Conservation (phyloP, 2,888 invertebrate genomes). For the Acheta domesticus region DNA sequence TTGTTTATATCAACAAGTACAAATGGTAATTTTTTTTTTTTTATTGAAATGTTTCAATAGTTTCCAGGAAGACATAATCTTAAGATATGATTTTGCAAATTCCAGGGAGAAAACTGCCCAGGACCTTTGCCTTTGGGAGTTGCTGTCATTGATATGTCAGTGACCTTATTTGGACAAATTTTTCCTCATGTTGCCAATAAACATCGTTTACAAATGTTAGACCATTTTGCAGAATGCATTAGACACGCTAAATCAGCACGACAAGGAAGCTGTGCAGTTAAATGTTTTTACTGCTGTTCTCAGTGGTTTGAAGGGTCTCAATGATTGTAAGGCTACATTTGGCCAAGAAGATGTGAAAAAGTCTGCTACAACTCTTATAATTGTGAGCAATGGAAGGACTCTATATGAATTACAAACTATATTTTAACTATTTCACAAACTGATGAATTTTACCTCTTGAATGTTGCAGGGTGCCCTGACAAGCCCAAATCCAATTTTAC, state of each 20-base stretch:
- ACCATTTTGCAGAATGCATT: constrained; percentile 94
- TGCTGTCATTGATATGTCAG: constrained; percentile 93
- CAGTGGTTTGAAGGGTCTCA: constrained; percentile 81
- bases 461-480: constrained; percentile 64
- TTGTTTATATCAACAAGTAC: constrained; percentile 74
- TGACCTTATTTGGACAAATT: constrained; percentile 86
- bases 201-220: constrained; percentile 94
- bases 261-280: constrained; percentile 92
- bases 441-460: neutral
- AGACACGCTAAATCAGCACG: constrained; percentile 87
- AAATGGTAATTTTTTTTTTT: constrained; percentile 49
- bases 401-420: neutral
- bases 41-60: too few species aligned
- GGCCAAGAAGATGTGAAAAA: constrained; percentile 89
- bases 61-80: too few species aligned
- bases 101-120: constrained; percentile 59
- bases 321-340: constrained; percentile 79
- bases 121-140: constrained; percentile 90
- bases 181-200: constrained; percentile 94
- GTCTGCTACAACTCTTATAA: constrained; percentile 74
- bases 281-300: constrained; percentile 93
- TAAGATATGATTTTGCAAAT: constrained; percentile 20
- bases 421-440: neutral
- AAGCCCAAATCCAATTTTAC: constrained; percentile 70
- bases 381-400: constrained; percentile 52